Evolutionary conservation across 1,140 invertebrate species (phyloP).

Genomic region (Portunus trituberculatus): DNA sequence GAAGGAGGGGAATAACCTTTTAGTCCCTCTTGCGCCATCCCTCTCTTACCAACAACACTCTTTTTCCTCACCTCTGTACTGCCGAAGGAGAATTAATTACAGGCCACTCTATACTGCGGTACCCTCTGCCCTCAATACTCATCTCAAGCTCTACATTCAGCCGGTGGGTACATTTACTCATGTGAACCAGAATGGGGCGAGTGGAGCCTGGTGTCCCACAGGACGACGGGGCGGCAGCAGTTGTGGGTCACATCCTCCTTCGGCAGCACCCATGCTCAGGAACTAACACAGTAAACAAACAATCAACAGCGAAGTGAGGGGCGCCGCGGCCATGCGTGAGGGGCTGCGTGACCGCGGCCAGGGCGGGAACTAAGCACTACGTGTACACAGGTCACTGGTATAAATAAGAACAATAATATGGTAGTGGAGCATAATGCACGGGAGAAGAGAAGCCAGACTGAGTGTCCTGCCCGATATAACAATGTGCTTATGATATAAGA

Average conservation of each 20-base stretch:
- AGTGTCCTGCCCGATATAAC: slow-evolving; percentile 56
- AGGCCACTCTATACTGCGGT: background rate
- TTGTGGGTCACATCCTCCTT: background rate
- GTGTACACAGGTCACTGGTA: background rate
- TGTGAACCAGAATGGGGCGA: background rate
- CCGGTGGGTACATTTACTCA: background rate
- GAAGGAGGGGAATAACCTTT: background rate
- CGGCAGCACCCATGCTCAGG: background rate
- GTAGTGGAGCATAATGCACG: slow-evolving; percentile 14
- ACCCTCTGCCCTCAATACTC: background rate
- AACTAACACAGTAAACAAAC: slow-evolving; percentile 5
- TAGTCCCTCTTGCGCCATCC: background rate
- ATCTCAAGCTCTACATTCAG: background rate
- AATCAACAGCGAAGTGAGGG: background rate
- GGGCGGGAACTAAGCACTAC: background rate
- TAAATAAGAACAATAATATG: slow-evolving; percentile 24
- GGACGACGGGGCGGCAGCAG: background rate
- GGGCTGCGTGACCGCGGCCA: background rate
- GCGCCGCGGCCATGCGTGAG: background rate
- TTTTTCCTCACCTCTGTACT: background rate
- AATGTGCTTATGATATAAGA: slow-evolving; percentile 58
- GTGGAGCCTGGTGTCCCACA: background rate
- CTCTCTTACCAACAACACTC: background rate
- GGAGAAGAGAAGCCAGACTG: background rate
- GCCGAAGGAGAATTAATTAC: background rate